These are phyloP conservation scores for Odocoileus virginianus DNA, from an alignment of 2,113 vertebrate genomes.

Conservation along the genomic window DNA sequence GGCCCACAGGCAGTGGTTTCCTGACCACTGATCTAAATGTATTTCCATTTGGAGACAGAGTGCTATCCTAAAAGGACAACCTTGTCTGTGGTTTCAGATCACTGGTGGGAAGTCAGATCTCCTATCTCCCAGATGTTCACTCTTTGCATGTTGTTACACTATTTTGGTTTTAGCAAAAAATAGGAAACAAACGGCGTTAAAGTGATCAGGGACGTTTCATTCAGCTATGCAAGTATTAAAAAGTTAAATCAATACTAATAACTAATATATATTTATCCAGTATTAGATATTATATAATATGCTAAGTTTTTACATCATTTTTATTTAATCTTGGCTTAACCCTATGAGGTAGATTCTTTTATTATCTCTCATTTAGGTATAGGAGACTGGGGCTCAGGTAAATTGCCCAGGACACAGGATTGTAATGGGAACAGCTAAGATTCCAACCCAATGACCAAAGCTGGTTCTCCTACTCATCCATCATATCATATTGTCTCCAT, in stretches of 20 bases:
- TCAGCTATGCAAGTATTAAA: neutral
- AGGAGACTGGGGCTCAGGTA: neutral
- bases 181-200: neutral
- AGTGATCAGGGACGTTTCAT: neutral
- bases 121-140: neutral
- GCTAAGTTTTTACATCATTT: neutral
- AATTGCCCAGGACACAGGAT: neutral
- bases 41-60: neutral
- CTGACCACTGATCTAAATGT: neutral
- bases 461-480: neutral
- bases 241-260: neutral
- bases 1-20: neutral
- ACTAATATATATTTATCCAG: neutral
- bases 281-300: neutral
- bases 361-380: neutral
- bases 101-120: neutral
- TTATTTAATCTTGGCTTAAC: neutral
- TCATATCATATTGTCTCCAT: neutral
- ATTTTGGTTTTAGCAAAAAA: neutral
- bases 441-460: neutral
- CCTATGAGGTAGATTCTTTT: neutral
- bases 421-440: neutral
- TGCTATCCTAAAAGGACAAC: neutral
- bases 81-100: neutral
- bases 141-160: neutral